Conservation (phyloP, 2,113 vertebrate genomes). For the Scophthalmus maximus region DNA sequence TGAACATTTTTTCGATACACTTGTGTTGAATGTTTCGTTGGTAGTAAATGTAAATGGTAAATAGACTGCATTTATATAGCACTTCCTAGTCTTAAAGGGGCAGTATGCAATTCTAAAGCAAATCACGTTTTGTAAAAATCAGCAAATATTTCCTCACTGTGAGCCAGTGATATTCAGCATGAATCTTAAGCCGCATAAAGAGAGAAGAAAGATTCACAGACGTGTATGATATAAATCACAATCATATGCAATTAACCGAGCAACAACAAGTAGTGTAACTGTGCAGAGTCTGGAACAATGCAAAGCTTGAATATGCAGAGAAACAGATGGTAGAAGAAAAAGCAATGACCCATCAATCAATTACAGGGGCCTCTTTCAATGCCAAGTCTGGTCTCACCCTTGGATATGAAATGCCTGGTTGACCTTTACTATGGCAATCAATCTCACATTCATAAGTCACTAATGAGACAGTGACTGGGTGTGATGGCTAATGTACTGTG, state of each 20-base stretch:
- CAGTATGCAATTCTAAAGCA: too few species aligned
- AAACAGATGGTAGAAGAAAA: slow-evolving; percentile 21
- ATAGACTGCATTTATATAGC: too few species aligned
- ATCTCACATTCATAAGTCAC: slow-evolving; percentile 21
- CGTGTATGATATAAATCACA: slow-evolving; percentile 13
- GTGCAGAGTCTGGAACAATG: neutral
- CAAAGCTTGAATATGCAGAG: slow-evolving; percentile 15
- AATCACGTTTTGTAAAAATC: too few species aligned
- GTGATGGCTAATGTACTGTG: slow-evolving; percentile 1
- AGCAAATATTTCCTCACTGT: too few species aligned
- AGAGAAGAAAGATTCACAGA: neutral
- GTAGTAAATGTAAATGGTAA: too few species aligned
- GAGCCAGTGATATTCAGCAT: neutral
- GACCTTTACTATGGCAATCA: slow-evolving; percentile 48
- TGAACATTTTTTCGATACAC: too few species aligned
- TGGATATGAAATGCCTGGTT: slow-evolving; percentile 33
- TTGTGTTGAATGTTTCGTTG: too few species aligned
- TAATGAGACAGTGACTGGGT: slow-evolving; percentile 34
- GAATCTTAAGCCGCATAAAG: neutral
- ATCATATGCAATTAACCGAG: neutral
- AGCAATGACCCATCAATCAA: slow-evolving; percentile 40
- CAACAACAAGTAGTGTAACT: slow-evolving; percentile 4
- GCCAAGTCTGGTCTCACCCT: slow-evolving; percentile 23
- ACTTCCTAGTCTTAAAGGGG: too few species aligned
- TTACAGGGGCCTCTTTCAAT: slow-evolving; percentile 27